Conservation (phyloP, 2,888 invertebrate species). For the Tetramorium bicarinatum region DNA sequence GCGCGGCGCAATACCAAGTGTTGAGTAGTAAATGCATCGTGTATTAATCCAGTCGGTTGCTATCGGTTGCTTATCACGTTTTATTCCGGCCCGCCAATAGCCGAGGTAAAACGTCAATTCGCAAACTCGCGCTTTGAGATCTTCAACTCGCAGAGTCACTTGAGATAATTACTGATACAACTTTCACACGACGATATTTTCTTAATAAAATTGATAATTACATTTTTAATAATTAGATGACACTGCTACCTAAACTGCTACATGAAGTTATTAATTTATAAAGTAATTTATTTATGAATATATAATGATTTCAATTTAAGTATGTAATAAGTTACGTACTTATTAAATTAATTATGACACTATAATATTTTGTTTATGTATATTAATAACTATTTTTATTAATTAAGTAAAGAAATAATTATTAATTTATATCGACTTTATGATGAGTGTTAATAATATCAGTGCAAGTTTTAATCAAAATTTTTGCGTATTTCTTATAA, state of each 20-base stretch:
- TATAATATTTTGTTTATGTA: background rate
- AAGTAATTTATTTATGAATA: background rate
- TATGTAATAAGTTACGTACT: background rate
- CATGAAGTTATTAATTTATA: background rate
- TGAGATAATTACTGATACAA: background rate
- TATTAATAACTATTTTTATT: background rate
- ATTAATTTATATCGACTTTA: background rate
- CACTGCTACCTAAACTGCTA: background rate
- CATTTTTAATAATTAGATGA: conserved; percentile 4
- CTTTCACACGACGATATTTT: background rate
- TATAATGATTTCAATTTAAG: background rate
- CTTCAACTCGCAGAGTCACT: conserved; percentile 40
- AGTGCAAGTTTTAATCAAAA: background rate
- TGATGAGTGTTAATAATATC: background rate
- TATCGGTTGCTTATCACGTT: conserved; percentile 64
- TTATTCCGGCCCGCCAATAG: conserved; percentile 61
- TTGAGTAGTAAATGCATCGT: conserved; percentile 50
- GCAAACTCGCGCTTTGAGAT: conserved; percentile 61
- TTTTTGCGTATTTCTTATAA: background rate
- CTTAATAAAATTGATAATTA: conserved; percentile 13
- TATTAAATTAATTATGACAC: background rate
- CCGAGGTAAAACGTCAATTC: conserved; percentile 67
- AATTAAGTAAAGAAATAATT: background rate
- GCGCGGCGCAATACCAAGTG: conserved; percentile 29
- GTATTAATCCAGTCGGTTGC: conserved; percentile 53